Evolutionary conservation across 2,888 invertebrate species (phyloP).

Genomic region (Parnassius smintheus): DNA sequence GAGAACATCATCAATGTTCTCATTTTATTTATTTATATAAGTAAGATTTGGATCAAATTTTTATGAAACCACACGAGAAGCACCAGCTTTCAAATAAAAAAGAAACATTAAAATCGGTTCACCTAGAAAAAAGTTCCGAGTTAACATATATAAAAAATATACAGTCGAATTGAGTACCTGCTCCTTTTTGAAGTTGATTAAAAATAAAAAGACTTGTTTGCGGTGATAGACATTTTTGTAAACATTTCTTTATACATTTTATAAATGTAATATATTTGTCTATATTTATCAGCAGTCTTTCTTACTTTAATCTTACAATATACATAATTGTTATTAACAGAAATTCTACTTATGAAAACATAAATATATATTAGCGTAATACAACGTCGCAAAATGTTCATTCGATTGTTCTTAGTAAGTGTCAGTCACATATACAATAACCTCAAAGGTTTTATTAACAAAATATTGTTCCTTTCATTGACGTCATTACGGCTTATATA

Average conservation of each 20-base stretch:
- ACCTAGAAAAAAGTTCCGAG: no score
- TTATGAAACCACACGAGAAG: no score
- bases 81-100: no score
- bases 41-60: no score
- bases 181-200: no score
- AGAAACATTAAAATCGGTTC: no score
- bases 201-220: not conserved
- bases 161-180: no score
- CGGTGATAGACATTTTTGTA: slow-evolving; percentile 9
- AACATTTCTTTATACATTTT: slow-evolving; percentile 23
- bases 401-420: not conserved
- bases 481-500: not conserved
- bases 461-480: not conserved
- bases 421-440: not conserved
- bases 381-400: not conserved
- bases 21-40: no score
- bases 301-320: slow-evolving; percentile 4
- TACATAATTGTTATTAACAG: not conserved
- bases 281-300: slow-evolving; percentile 7
- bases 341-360: not conserved
- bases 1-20: no score
- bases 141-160: no score
- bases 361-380: not conserved
- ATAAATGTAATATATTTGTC: slow-evolving; percentile 17
- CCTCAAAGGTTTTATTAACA: slow-evolving; percentile 8